Conservation (phyloP, 2,888 invertebrate species). For the Drosophila limbata region DNA sequence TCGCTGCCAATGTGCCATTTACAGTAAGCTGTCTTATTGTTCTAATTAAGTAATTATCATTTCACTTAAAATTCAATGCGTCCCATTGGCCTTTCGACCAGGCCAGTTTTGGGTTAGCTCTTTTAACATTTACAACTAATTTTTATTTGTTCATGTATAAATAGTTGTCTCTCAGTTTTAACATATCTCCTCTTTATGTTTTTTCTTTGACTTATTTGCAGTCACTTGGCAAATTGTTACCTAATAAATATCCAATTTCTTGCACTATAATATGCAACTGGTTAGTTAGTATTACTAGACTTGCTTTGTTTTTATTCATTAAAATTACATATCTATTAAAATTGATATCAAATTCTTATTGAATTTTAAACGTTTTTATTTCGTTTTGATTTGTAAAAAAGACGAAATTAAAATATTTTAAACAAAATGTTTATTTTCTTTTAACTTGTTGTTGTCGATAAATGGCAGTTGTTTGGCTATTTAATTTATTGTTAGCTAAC, state of each 20-base stretch:
- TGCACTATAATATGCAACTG: conserved; percentile 37
- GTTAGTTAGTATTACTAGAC: conserved; percentile 39
- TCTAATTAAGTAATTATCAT: conserved; percentile 50
- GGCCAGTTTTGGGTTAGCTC: conserved; percentile 17
- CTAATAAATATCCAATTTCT: conserved; percentile 55
- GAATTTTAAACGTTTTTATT: conserved; percentile 8
- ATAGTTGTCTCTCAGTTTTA: conserved; percentile 62
- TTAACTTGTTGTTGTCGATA: conserved; percentile 38
- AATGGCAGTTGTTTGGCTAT: conserved; percentile 81
- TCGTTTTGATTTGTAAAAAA: conserved; percentile 37
- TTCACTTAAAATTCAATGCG: conserved; percentile 54
- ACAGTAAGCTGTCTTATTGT: conserved; percentile 75
- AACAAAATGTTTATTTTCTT: conserved; percentile 35
- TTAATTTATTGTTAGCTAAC: conserved; percentile 49
- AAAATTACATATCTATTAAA: conserved; percentile 70
- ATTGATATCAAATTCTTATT: conserved; percentile 40
- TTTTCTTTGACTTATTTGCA: conserved; percentile 57
- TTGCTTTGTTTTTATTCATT: conserved; percentile 26
- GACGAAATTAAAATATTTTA: conserved; percentile 28
- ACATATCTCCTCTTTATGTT: conserved; percentile 34
- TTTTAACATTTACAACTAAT: conserved; percentile 62
- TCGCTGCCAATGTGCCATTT: conserved; percentile 46
- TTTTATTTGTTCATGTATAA: conserved; percentile 48
- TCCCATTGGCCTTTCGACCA: not conserved
- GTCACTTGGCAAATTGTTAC: conserved; percentile 76